A percentile compares a stretch with the other conserved stretches of the same genome.
Conservation (phyloP, 1,140 invertebrate genomes). For the Penaeus chinensis region DNA sequence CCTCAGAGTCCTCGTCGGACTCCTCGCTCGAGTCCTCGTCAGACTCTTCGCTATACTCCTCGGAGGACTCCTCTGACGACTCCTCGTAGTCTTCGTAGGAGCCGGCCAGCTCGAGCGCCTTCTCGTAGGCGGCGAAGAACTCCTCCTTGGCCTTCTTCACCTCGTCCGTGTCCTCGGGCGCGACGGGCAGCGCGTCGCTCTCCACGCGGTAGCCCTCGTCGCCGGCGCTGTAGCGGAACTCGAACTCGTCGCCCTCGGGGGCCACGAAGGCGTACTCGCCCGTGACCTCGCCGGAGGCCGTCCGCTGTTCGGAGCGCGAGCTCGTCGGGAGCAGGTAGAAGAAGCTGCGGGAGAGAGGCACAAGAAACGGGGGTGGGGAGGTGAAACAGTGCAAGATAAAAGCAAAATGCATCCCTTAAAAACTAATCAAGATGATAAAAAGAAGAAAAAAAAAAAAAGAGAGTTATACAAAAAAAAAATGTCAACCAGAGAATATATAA, state of each 20-base stretch:
- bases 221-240: conserved; percentile 67
- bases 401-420: neutral
- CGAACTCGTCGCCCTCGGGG: conserved; percentile 66
- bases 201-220: conserved; percentile 65
- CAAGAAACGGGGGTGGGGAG: too few species aligned
- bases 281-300: conserved; percentile 66
- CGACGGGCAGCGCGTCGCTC: conserved; percentile 59
- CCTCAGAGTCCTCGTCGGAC: neutral
- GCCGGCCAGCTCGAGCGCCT: conserved; percentile 51
- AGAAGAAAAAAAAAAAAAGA: too few species aligned
- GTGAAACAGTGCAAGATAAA: neutral
- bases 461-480: too few species aligned
- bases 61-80: neutral
- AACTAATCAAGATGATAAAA: too few species aligned
- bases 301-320: conserved; percentile 30
- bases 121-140: conserved; percentile 62
- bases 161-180: conserved; percentile 61
- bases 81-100: conserved; percentile 37
- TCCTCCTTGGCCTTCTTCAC: conserved; percentile 58
- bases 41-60: conserved; percentile 20
- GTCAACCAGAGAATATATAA: too few species aligned
- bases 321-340: conserved; percentile 45
- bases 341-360: conserved; percentile 22
- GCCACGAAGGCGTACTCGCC: conserved; percentile 69
- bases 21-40: conserved; percentile 13